Conservation (phyloP, 2,113 vertebrate species). For the Ochotona princeps region DNA sequence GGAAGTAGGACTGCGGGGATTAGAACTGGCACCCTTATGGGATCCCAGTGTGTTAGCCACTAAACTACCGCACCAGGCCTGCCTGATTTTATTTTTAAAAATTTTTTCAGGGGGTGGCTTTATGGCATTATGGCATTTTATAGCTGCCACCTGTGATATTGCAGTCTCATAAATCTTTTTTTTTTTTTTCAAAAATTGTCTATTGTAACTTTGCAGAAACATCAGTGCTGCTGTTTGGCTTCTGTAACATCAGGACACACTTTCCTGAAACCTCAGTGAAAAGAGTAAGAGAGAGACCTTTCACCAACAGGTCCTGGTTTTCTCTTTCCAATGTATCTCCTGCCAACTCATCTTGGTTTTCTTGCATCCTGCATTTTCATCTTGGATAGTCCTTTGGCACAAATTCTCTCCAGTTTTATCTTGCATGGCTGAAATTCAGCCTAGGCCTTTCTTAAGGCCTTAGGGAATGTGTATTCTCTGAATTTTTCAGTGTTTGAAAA, state of each 20-base stretch:
- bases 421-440: neutral
- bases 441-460: slow-evolving; percentile 6
- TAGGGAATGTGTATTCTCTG: neutral
- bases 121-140: too few relatives aligned
- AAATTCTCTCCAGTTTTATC: neutral
- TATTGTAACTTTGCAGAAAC: too few relatives aligned
- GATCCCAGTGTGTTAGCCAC: too few relatives aligned
- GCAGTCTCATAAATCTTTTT: too few relatives aligned
- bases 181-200: neutral
- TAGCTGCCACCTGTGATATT: too few relatives aligned
- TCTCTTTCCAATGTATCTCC: neutral
- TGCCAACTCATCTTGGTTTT: neutral
- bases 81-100: too few relatives aligned
- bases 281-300: neutral
- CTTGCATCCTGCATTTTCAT: neutral
- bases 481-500: slow-evolving; percentile 30
- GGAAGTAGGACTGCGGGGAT: too few relatives aligned
- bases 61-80: too few relatives aligned
- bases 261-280: slow-evolving; percentile 4
- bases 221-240: neutral
- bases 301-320: neutral
- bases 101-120: too few relatives aligned
- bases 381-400: slow-evolving; percentile 31
- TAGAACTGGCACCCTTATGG: too few relatives aligned
- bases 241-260: neutral